A percentile compares a stretch with the other conserved stretches of the same genome.
Conservation (phyloP, 2,888 invertebrate species). For the Metopia argyrocephala region DNA sequence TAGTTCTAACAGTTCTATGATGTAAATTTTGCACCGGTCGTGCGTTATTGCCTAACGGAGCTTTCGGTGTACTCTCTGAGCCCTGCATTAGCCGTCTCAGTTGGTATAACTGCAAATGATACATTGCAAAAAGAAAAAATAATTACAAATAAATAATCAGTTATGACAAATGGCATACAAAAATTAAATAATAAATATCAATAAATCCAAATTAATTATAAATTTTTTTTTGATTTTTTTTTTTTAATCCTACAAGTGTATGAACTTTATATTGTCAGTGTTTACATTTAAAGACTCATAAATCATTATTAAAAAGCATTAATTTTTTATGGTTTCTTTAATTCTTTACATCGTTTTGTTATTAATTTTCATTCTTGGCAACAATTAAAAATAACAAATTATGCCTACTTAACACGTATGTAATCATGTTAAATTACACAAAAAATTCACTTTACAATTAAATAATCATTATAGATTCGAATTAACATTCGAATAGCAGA, state of each 20-base stretch:
- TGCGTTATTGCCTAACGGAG: conserved; percentile 95
- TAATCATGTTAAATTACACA: conserved; percentile 55
- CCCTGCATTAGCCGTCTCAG: conserved; percentile 94
- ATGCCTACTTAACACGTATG: conserved; percentile 58
- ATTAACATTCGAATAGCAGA: conserved; percentile 1
- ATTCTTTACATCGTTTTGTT: not conserved
- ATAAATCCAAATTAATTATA: not conserved
- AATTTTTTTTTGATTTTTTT: no score
- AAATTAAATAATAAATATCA: conserved; percentile 20
- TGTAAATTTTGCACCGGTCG: conserved; percentile 95
- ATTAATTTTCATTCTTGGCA: conserved; percentile 9
- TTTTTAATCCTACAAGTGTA: no score
- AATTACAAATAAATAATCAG: not conserved
- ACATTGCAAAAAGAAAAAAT: conserved; percentile 6
- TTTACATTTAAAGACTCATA: conserved; percentile 18
- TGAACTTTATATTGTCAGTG: not conserved
- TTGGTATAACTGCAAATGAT: conserved; percentile 85
- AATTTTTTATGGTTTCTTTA: conserved; percentile 2
- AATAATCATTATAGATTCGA: conserved; percentile 40
- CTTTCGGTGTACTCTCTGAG: conserved; percentile 90
- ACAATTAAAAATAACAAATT: conserved; percentile 60
- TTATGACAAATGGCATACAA: conserved; percentile 10
- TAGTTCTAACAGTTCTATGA: conserved; percentile 95
- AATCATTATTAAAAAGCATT: conserved; percentile 40
- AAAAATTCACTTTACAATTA: conserved; percentile 33